Conservation (phyloP, 2,113 vertebrate species). For the Rostratula benghalensis region DNA sequence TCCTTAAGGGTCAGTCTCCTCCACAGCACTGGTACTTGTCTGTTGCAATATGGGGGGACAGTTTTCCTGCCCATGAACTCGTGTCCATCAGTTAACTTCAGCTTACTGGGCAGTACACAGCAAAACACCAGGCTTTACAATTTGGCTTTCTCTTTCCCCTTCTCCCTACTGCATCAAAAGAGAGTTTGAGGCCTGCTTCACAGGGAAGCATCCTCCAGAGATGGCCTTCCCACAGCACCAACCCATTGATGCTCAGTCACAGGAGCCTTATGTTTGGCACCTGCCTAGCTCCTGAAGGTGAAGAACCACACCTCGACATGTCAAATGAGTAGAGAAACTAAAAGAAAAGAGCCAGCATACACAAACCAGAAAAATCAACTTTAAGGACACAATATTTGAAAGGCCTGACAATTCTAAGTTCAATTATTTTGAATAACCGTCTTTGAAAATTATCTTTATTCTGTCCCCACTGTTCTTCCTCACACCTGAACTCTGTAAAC, state of each 20-base stretch:
- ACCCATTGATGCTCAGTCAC: not conserved
- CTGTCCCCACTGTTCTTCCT: not conserved
- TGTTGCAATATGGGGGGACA: not conserved
- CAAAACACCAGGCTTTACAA: not conserved
- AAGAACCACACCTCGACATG: not conserved
- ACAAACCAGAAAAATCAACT: not conserved
- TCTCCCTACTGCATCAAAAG: not conserved
- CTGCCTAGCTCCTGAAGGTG: not conserved
- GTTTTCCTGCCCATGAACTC: not conserved
- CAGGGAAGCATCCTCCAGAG: not conserved
- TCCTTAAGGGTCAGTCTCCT: not conserved
- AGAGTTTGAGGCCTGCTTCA: not conserved
- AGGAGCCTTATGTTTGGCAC: not conserved
- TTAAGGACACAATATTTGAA: not conserved
- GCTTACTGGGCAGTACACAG: not conserved
- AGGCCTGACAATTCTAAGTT: not conserved
- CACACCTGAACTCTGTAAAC: not conserved
- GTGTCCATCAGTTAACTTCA: not conserved
- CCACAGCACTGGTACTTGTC: not conserved
- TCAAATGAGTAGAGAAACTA: not conserved
- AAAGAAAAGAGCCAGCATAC: not conserved
- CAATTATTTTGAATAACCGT: not conserved
- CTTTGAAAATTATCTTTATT: not conserved
- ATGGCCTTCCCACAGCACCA: not conserved
- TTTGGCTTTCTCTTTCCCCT: not conserved